A percentile compares a stretch with the other conserved stretches of the same genome.
Conservation (phyloP, 2,113 vertebrate species). For the Mobula birostris region DNA sequence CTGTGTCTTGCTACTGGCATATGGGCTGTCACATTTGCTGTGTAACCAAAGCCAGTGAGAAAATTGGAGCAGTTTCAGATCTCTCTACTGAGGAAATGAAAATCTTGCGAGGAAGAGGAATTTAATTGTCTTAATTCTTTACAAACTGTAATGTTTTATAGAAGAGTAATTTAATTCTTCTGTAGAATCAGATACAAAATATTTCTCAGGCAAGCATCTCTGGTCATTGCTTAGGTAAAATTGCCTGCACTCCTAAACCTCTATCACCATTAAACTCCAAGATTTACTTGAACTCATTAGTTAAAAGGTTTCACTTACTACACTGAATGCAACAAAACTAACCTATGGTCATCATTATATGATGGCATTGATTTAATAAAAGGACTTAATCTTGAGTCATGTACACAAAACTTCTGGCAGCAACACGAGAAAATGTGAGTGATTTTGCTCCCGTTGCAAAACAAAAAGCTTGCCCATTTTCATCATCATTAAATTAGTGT, state of each 20-base stretch:
- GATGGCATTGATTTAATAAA: not conserved
- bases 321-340: not conserved
- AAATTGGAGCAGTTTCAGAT: not conserved
- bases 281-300: not conserved
- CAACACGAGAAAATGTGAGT: not conserved
- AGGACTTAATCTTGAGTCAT: not conserved
- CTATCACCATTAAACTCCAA: not conserved
- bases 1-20: not conserved
- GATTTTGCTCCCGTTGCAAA: not conserved
- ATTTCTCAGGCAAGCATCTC: not conserved
- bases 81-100: not conserved
- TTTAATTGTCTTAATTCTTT: not conserved
- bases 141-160: not conserved
- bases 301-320: not conserved
- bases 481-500: constrained; percentile 22
- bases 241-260: not conserved
- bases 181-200: not conserved
- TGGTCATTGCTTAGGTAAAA: not conserved
- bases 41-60: not conserved
- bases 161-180: not conserved
- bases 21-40: not conserved
- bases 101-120: not conserved
- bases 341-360: not conserved
- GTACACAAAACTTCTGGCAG: not conserved
- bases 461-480: not conserved